Conservation (phyloP, 2,797 vertebrate species). For the Arnoldichthys spilopterus region DNA sequence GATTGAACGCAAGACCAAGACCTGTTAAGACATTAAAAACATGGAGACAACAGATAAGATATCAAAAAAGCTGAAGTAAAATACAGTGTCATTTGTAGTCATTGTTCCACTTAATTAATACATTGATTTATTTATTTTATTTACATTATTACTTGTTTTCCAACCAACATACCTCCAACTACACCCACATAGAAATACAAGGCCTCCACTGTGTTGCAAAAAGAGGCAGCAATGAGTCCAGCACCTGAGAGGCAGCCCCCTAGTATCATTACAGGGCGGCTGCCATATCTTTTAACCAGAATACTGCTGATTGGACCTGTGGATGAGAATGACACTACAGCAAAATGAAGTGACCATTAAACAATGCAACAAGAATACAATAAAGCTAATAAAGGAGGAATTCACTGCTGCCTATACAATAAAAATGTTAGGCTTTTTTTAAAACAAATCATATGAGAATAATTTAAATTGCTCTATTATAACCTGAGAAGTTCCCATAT, state of each 20-base stretch:
- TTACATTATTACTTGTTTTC: no score
- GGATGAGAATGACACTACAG: constrained; percentile 6
- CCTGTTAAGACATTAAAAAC: constrained; percentile 71
- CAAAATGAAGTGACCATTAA: constrained; percentile 1
- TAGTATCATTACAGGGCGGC: constrained; percentile 89
- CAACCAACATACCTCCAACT: constrained; percentile 86
- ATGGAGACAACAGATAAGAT: background rate
- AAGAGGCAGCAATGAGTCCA: constrained; percentile 89
- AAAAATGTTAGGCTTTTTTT: no score
- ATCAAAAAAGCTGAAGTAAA: background rate
- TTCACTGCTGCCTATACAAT: no score
- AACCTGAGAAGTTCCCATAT: no score
- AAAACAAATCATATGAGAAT: no score
- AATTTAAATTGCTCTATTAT: no score
- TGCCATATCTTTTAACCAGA: constrained; percentile 95
- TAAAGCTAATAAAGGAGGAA: background rate
- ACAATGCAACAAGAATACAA: constrained; percentile 1
- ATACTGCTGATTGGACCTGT: constrained; percentile 94
- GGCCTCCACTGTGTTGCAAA: constrained; percentile 87
- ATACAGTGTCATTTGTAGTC: background rate
- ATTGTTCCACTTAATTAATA: constrained; percentile 10
- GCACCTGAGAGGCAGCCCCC: constrained; percentile 87
- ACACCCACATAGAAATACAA: constrained; percentile 95
- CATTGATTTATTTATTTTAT: no score
- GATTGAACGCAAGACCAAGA: constrained; percentile 93